phyloP scores from a whole-genome alignment of 2,888 invertebrate species.

The Spilosoma lubricipeda region DNA sequence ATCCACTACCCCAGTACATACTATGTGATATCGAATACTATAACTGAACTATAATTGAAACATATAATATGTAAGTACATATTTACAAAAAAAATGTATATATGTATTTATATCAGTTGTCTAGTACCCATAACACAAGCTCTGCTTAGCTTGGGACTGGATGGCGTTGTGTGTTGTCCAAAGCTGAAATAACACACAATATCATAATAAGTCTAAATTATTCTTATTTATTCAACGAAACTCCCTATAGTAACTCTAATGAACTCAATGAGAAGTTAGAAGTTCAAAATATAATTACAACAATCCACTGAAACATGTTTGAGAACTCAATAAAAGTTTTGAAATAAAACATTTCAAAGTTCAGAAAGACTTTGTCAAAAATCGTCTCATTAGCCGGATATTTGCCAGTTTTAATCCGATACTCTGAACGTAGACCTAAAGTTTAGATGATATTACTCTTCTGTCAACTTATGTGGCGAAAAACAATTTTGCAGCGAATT shows the following conservation, averaged over 20 bases:
- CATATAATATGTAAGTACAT: too few relatives aligned
- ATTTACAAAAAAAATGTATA: too few relatives aligned
- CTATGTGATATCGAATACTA: too few relatives aligned
- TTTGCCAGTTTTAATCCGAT: slow-evolving; percentile 8
- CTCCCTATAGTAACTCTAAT: background rate
- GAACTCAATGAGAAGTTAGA: background rate
- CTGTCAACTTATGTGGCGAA: background rate
- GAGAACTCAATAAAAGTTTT: slow-evolving; percentile 3
- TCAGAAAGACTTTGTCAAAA: slow-evolving; percentile 8
- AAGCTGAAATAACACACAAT: too few relatives aligned
- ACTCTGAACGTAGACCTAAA: background rate
- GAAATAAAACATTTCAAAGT: slow-evolving; percentile 7
- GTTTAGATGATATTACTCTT: slow-evolving; percentile 1
- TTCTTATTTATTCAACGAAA: background rate
- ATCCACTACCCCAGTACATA: too few relatives aligned
- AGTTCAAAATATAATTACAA: slow-evolving; percentile 1
- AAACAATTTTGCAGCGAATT: background rate
- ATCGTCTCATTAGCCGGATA: slow-evolving; percentile 8
- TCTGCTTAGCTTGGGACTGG: too few relatives aligned
- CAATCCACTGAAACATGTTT: slow-evolving; percentile 5
- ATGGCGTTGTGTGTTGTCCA: too few relatives aligned
- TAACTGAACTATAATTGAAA: too few relatives aligned
- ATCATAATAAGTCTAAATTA: background rate
- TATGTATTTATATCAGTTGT: too few relatives aligned
- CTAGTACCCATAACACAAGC: too few relatives aligned